Base-by-base conservation (phyloP, 2,888 invertebrate genomes). In the Pharmacophagus antenor region DNA sequence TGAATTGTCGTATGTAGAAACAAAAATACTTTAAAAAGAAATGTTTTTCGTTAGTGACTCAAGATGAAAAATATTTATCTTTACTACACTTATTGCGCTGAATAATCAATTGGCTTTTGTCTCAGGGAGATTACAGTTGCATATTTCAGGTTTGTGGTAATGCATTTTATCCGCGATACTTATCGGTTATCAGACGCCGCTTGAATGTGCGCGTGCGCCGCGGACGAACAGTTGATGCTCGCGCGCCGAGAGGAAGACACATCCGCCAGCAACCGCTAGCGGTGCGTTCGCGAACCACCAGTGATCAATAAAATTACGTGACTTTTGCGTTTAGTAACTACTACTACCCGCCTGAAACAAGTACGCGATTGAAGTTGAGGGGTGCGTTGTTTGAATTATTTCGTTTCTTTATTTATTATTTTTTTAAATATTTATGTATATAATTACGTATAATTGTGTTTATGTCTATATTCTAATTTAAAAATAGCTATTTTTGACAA, bases 231-330 rank as follows among this genome's bases (percentile, higher is more conserved):
- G 89, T 89, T 88, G 88, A 89, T 88, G 88, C 71, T 82, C 84
- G 88, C 77, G 84, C 88, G 88, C 73, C 79, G 84, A 72, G 77
- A 79, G 80, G 88, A 88, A 82, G 88, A 87, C 86, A 85, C 88
- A 85, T 82, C 86, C 84, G 84, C 75, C 79, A 74, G 79, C 72
- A 63, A 56, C 31, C 67, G 64, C 77, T 77, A 76, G 80, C 73
- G 44, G 18, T 44, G 73, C 67, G 74, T 70, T 62, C 71, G 82
- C 82, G 79, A 72, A 20, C n/a, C 18, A 56, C 70, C 75, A 69
- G 84, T 81, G 78, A 74, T 72, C 73, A 76, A 79, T 74, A 74
- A 67, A 72, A 72, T 71, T 66, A 17, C 80, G 72, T 85, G 81
- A 49, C 59, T 76, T 75, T 75, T 62, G 72, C 66, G 70, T 76